Base-by-base conservation (phyloP, 2,113 vertebrate species). In the Corynorhinus townsendii region DNA sequence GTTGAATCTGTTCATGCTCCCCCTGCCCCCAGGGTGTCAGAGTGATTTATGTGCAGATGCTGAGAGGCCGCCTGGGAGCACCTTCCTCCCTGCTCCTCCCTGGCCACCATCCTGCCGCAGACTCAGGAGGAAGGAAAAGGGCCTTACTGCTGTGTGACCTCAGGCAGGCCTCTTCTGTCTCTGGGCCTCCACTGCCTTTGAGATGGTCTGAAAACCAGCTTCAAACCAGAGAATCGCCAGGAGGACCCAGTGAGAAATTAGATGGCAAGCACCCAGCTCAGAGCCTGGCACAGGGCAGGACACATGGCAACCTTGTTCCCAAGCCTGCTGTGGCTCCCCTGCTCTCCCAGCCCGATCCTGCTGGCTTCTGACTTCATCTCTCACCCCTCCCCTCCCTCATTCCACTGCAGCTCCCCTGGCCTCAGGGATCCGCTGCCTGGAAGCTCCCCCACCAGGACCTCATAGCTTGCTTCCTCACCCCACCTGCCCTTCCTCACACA, bases 1-100 rank as follows among this genome's bases (percentile, higher is more conserved):
- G 90, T 59, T 77, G 82, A 72, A 75, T 86, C 93, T 66, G 38
- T n/a, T 73, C 16, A 11, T 72, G 85, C 85, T 68, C 81, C 75
- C 68, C 45, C 62, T 0, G 3, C 80, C 62, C 73, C 54, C 0
- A 2, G 3, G 14, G 2, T 81, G 83, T 92, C 96, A 96, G 89
- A 95, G 95, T 96, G 94, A 96, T 97, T 97, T 94, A 96, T 90
- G 96, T 93, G 83, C 62, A 90, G 97, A 89, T 90, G 85, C 62
- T 35, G 47, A 93, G 95, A n/a, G 38, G n/a, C 77, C 45, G 16
- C 49, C 71, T 72, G 9, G 0, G 64, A 56, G 33, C 73, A 12
- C 0, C 1, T 33, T 33, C 47, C 35, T 19, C n/a, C 72, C 17
- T 35, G 1, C 43, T 68, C 91, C 49, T n/a, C 43, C 1, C 19